Evolutionary conservation across 2,113 vertebrate species (phyloP), one percentile per base, ranked within the genome.

Genomic region (Cyprinodon tularosa): DNA sequence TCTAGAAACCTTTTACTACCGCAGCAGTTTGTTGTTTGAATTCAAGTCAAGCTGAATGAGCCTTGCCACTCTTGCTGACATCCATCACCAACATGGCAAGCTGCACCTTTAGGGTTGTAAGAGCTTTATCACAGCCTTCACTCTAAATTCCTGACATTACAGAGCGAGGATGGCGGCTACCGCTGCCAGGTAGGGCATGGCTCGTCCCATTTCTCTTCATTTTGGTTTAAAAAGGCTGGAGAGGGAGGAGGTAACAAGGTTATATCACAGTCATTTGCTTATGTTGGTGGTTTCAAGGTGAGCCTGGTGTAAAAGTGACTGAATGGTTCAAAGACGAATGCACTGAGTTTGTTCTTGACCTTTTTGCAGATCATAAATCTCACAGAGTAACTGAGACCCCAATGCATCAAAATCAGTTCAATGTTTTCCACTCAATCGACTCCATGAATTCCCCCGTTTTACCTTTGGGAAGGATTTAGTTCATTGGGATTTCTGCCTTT

Each of bases 61-160:
- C 68, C 53, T 50, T 48, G 68, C 71, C 62, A 67, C 29, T 77
- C 72, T 83, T 62, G 65, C 60, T 44, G 68, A 80, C 77, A 79
- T 75, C 70, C 39, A 14, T 68, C 74, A 80, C 78, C 69, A 78
- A 29, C 45, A 22, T 77, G 72, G 61, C 72, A 71, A 47, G 47
- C 11, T n/a, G 20, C 47, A 66, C 72, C 85, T 81, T 72, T 42
- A 17, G 81, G 87, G 61, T 73, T 57, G 44, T 45, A 10, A 62
- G 63, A 72, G 86, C 74, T 86, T n/a, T 67, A 84, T 86, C 83
- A 62, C 65, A 60, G 70, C 68, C 45, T 68, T 77, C 76, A 68
- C 50, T 66, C 68, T 20, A 78, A 77, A 80, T 66, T 62, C 62
- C 61, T 82, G 77, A 62, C 65, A 71, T 84, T 62, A 57, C 4